Evolutionary conservation across 2,888 invertebrate species (phyloP).

Genomic region (Glaucopsyche alexis): DNA sequence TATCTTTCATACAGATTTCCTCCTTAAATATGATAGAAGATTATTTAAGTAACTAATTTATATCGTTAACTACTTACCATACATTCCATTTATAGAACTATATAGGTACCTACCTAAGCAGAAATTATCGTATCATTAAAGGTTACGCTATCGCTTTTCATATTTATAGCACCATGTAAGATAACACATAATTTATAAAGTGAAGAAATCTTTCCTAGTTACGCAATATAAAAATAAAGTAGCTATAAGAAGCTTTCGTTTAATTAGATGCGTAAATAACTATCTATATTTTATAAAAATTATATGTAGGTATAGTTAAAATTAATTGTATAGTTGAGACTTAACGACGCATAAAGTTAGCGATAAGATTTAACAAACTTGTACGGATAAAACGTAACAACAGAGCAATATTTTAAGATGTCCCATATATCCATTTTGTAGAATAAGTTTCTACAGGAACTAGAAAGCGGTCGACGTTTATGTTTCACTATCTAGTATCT

Average conservation of each 20-base stretch:
- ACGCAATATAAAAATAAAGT: background rate
- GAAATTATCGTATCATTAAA: no score
- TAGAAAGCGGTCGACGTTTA: slow-evolving; percentile 56
- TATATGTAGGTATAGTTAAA: no score
- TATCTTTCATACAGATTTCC: no score
- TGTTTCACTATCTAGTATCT: slow-evolving; percentile 67
- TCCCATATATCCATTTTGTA: slow-evolving; percentile 51
- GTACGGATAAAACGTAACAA: slow-evolving; percentile 45
- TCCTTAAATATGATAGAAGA: no score
- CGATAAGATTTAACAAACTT: slow-evolving; percentile 31
- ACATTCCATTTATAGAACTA: no score
- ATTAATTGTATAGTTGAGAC: background rate
- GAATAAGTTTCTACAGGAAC: slow-evolving; percentile 59
- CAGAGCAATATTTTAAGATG: slow-evolving; percentile 40
- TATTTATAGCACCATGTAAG: no score
- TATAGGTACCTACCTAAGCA: no score
- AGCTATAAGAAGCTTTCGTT: background rate
- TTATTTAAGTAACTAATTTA: no score
- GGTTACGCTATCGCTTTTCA: no score
- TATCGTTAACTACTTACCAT: no score
- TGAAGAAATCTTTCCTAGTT: background rate
- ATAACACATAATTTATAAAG: no score
- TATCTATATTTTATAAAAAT: background rate
- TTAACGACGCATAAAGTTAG: slow-evolving; percentile 17
- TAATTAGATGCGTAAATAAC: background rate